Conservation (phyloP, 2,113 vertebrate species). For the Gallinago undulata region DNA sequence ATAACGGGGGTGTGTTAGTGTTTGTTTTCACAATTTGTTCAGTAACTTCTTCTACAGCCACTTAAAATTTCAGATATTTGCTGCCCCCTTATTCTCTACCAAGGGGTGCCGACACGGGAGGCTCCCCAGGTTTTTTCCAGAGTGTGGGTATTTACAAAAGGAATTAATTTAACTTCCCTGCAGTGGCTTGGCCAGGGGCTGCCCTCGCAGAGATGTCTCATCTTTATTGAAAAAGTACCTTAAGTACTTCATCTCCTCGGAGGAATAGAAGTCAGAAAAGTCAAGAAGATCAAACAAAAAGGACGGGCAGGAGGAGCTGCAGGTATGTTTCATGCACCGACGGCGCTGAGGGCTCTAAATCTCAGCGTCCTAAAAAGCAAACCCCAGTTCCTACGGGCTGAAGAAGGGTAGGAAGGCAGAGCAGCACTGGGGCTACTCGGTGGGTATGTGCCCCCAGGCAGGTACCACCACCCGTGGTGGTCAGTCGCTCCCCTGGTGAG, state of each 20-base stretch:
- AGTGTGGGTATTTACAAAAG: background rate
- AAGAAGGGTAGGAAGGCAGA: background rate
- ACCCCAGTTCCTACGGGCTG: background rate
- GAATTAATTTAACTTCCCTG: background rate
- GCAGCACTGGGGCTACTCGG: background rate
- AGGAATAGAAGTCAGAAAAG: background rate
- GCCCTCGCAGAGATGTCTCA: background rate
- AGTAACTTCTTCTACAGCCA: background rate
- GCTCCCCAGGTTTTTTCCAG: background rate
- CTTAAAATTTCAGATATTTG: background rate
- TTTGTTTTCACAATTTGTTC: background rate
- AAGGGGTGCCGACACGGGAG: background rate
- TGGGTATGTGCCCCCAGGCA: background rate
- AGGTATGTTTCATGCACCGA: background rate
- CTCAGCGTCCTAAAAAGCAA: background rate
- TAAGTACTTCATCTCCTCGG: background rate
- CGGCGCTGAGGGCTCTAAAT: background rate
- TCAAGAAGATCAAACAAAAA: background rate
- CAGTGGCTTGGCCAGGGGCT: background rate
- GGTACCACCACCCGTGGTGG: background rate
- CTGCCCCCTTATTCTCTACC: background rate
- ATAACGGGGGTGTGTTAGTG: accelerated
- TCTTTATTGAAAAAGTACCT: background rate
- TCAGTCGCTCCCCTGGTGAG: background rate
- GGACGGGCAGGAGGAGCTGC: background rate